phyloP scores from a whole-genome alignment of 2,888 invertebrate species.

The Masnerella sp. region DNA sequence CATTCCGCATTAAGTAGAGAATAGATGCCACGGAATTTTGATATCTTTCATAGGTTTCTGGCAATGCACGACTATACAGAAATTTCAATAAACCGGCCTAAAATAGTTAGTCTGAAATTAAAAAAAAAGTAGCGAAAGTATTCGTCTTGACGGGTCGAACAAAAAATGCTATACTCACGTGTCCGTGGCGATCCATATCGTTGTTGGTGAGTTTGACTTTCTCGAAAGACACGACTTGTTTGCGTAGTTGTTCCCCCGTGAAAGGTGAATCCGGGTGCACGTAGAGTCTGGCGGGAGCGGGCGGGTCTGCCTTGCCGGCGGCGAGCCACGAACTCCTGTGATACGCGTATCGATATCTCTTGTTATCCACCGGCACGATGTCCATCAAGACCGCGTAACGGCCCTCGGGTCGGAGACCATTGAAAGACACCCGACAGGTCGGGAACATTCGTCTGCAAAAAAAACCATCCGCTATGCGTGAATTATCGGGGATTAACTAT shows the following conservation, averaged over 20 bases:
- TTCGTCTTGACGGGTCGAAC: background rate
- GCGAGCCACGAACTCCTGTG: conserved; percentile 90
- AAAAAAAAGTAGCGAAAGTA: too few species aligned
- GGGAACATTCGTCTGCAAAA: conserved; percentile 89
- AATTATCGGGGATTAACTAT: conserved; percentile 25
- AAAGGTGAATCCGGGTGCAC: conserved; percentile 90
- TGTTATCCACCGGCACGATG: conserved; percentile 89
- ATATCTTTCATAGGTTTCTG: too few species aligned
- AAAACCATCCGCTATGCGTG: conserved; percentile 22
- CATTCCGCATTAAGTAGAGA: too few species aligned
- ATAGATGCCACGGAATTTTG: too few species aligned
- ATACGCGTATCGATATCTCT: conserved; percentile 89
- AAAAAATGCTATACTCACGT: conserved; percentile 79
- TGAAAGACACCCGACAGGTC: conserved; percentile 86
- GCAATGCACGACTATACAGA: too few species aligned
- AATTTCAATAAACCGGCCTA: too few species aligned
- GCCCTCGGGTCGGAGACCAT: conserved; percentile 82
- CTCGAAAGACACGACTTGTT: conserved; percentile 89
- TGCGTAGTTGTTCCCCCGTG: conserved; percentile 86
- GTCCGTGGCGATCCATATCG: conserved; percentile 87
- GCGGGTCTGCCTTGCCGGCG: conserved; percentile 89
- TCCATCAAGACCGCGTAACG: conserved; percentile 87
- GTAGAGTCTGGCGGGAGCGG: conserved; percentile 85
- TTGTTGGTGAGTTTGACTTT: conserved; percentile 92
- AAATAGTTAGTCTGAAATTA: too few species aligned